Evolutionary conservation across 2,113 vertebrate species (phyloP), one percentile per base, ranked within the genome.

Genomic region (Oxyruncus cristatus): DNA sequence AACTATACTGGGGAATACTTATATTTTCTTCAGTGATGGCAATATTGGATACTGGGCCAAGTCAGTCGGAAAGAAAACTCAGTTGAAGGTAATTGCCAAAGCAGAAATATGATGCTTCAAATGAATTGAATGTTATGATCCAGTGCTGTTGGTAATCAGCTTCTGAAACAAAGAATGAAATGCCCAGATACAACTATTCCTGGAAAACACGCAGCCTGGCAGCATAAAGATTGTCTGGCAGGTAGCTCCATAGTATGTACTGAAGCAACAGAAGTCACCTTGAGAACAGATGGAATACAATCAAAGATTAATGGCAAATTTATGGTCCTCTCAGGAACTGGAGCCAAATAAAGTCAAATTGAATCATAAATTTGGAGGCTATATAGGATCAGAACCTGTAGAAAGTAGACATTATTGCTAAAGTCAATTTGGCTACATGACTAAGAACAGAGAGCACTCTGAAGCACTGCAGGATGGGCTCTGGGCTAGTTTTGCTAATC

Each of bases 231-330:
- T 33, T 93, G 94, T 93, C 96, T 97, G 95, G 94, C 86, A 96
- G 78, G 93, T 92, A 94, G 47, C 73, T 94, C 56, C 33, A 3
- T 30, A 39, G 49, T 16, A 91, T 5, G 2, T 81, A 71, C 91
- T 42, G 85, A 97, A 95, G 90, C 92, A 96, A 74, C 27, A 91
- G 90, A 94, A 98, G 97, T 97, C 98, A 98, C 96, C 97, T 98
- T 98, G 97, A 97, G 88, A 97, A 85, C 88, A 97, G 95, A 98
- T 97, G 96, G 96, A 97, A 97, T 87, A 95, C 85, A 95, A 93
- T 96, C 93, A 88, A 97, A 97, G 97, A 98, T 97, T 97, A 97
- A 97, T 96, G 81, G 80, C 63, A 97, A 97, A 97, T 97, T 97
- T 96, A 96, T 95, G 89, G 90, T 95, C 92, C 83, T 82, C 96